Evolutionary conservation across 2,113 vertebrate genomes (phyloP), one percentile per base, ranked within the genome.

Genomic region (Anarhynchus alexandrinus): DNA sequence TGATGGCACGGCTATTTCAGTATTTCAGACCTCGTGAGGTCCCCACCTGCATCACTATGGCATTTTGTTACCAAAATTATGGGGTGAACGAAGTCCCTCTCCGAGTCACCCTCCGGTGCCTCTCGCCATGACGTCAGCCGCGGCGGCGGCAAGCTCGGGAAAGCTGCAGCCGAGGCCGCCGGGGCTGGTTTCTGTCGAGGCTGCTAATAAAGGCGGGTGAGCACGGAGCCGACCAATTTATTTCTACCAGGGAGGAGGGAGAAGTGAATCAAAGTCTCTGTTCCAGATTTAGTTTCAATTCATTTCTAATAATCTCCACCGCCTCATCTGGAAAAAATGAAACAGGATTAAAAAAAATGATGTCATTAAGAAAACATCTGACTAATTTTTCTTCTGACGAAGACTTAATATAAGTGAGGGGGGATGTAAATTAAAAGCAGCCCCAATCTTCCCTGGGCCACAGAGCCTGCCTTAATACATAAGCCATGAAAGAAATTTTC

Each of bases 351-450:
- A 96, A 96, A 95, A 97, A 88, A 90, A 91, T 95, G 93, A 94
- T 90, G 89, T 94, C 90, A 93, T 96, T 96, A 94, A 96, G 94
- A 91, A 96, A 96, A 96, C 93, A 97, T 97, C 95, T 96, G 93
- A 93, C 95, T 95, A 90, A 95, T 97, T 96, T 96, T 96, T 96
- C 93, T 96, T 95, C 88, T 86, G 95, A 97, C 76, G 97, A 98
- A 95, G 95, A 85, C 95, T 96, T 97, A 97, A 97, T 95, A 94
- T 82, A 92, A 94, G 91, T 91, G 87, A 91, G 74, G 91, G 93
- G 94, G 29, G 65, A 97, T 90, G 95, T 95, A 97, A 98, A 97
- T 97, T 98, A 95, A 98, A 97, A 97, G 96, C 97, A 97, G 97
- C 45, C 94, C 94, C 88, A 91, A 91, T 92, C 82, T 96, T 95